These are phyloP conservation scores for Pollenia amentaria DNA, from an alignment of 2,888 invertebrate genomes.

Conservation along the genomic window DNA sequence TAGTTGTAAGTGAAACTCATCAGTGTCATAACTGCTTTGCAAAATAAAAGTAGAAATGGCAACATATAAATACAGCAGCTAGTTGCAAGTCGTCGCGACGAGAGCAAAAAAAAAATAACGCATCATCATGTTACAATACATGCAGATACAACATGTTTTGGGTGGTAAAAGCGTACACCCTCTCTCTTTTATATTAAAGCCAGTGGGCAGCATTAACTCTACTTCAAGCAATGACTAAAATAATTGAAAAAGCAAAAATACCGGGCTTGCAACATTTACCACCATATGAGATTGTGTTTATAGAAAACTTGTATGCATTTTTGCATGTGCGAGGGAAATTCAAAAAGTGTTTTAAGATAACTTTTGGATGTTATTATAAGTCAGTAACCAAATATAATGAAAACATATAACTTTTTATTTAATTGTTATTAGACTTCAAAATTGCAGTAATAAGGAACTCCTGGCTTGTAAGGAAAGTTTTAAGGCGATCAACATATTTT, in stretches of 20 bases:
- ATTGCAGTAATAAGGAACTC: too few species aligned
- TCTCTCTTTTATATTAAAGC: constrained; percentile 23
- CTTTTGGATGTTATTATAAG: neutral
- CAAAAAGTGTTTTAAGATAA: neutral
- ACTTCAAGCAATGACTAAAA: constrained; percentile 14
- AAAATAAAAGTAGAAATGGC: constrained; percentile 16
- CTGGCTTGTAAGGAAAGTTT: too few species aligned
- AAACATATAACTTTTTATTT: too few species aligned
- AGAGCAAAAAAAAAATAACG: constrained; percentile 12
- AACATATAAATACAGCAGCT: constrained; percentile 36
- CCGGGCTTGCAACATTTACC: constrained; percentile 24
- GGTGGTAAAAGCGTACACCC: constrained; percentile 54
- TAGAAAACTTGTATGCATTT: neutral
- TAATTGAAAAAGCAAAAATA: neutral
- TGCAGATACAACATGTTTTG: constrained; percentile 48
- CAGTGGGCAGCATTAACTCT: constrained; percentile 36
- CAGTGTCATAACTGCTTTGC: constrained; percentile 51
- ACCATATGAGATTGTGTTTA: neutral
- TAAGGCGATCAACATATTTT: too few species aligned
- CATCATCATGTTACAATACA: constrained; percentile 26
- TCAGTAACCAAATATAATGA: neutral
- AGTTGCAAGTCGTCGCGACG: constrained; percentile 9
- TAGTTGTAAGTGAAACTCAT: constrained; percentile 51
- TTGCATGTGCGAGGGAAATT: neutral
- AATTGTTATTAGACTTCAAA: too few species aligned